Conservation (phyloP, 2,888 invertebrate genomes). For the Ichneumoninae sp. region DNA sequence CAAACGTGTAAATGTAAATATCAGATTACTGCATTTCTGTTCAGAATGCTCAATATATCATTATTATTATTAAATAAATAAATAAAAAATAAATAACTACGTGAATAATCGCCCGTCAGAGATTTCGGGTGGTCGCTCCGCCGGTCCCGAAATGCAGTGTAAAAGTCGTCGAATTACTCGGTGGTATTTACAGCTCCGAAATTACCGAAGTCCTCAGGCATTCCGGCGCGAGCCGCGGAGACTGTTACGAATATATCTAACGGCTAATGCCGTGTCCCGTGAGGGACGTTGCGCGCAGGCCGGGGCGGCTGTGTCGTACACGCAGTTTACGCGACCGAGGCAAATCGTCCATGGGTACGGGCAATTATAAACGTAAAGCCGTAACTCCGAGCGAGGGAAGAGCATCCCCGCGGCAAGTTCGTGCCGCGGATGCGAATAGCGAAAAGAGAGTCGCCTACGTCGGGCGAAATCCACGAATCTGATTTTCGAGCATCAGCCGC, state of each 20-base stretch:
- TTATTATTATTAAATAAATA: too few relatives aligned
- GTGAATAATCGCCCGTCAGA: too few relatives aligned
- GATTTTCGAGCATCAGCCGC: conserved; percentile 55
- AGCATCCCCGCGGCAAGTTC: not conserved
- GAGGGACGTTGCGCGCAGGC: too few relatives aligned
- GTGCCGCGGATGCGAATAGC: not conserved
- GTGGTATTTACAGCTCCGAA: conserved; percentile 24
- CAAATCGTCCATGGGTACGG: conserved; percentile 53
- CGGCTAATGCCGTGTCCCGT: not conserved
- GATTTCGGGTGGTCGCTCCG: too few relatives aligned
- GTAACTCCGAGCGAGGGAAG: conserved; percentile 21
- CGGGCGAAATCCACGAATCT: conserved; percentile 52
- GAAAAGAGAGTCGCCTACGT: conserved; percentile 38
- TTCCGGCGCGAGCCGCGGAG: not conserved
- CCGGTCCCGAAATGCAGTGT: too few relatives aligned
- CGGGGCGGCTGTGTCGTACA: conserved; percentile 5
- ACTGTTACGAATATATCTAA: not conserved
- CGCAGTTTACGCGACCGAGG: conserved; percentile 52
- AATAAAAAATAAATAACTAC: too few relatives aligned
- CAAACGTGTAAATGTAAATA: too few relatives aligned
- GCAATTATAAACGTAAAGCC: conserved; percentile 62
- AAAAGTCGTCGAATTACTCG: conserved; percentile 16
- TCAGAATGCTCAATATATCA: too few relatives aligned
- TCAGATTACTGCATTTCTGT: too few relatives aligned
- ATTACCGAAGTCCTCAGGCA: conserved; percentile 5